Percentiles rank a stretch among this genome's conserved stretches.
These are phyloP conservation scores for Zonitis immaculata DNA, from an alignment of 2,888 invertebrate genomes.

Conservation along the genomic window DNA sequence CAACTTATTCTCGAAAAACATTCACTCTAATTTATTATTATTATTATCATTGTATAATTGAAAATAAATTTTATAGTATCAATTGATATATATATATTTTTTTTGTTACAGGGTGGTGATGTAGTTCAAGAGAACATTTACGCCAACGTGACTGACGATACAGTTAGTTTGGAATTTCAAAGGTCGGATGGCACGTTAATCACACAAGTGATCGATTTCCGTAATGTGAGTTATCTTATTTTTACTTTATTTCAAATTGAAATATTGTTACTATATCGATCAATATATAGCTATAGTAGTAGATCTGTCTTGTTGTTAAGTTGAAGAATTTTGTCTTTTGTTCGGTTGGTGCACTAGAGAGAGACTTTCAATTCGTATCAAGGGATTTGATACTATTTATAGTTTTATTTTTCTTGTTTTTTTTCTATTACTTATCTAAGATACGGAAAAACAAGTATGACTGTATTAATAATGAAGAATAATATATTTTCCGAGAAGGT, in stretches of 20 bases:
- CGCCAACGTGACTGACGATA: constrained; percentile 86
- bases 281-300: too few relatives aligned
- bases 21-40: background rate
- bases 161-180: constrained; percentile 83
- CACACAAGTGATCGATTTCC: constrained; percentile 90
- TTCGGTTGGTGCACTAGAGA: constrained; percentile 9
- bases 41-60: background rate
- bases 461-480: too few relatives aligned
- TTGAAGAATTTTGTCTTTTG: constrained; percentile 4
- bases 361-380: constrained; percentile 5
- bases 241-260: background rate
- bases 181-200: constrained; percentile 87
- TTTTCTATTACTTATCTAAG: too few relatives aligned
- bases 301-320: constrained; percentile 6
- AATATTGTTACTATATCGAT: too few relatives aligned
- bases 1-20: background rate
- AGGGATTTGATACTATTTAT: constrained; percentile 12
- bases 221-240: constrained; percentile 67
- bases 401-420: too few relatives aligned
- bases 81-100: constrained; percentile 8
- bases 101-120: constrained; percentile 76
- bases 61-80: background rate
- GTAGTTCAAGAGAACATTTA: constrained; percentile 88
- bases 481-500: too few relatives aligned
- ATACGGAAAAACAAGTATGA: too few relatives aligned